These are phyloP conservation scores for Onthophagus taurus DNA, from an alignment of 1,140 invertebrate species.

Conservation along the genomic window DNA sequence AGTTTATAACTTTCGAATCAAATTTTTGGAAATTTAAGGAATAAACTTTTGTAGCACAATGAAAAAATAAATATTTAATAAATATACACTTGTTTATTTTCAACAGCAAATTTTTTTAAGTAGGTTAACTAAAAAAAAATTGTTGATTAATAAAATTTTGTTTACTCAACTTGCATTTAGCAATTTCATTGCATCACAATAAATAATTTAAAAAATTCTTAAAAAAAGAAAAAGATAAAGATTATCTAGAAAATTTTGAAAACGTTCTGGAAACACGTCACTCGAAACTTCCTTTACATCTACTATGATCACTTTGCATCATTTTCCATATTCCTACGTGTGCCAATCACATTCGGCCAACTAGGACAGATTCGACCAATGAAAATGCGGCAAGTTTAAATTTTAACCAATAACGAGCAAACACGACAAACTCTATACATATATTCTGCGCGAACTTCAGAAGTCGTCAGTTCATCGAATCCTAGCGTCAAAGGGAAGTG, in stretches of 20 bases:
- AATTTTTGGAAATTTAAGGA: too few species aligned
- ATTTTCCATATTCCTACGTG: constrained; percentile 35
- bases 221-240: background rate
- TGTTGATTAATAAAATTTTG: background rate
- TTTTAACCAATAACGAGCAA: constrained; percentile 38
- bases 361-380: constrained; percentile 35
- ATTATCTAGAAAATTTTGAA: constrained; percentile 5
- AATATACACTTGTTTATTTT: too few species aligned
- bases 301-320: too few species aligned
- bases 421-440: constrained; percentile 43
- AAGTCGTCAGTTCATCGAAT: constrained; percentile 37
- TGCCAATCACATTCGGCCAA: constrained; percentile 45
- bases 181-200: background rate
- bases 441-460: constrained; percentile 38
- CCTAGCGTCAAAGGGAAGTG: constrained; percentile 14
- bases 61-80: too few species aligned
- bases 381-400: constrained; percentile 18
- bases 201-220: background rate
- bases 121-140: background rate
- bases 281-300: too few species aligned
- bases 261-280: constrained; percentile 4
- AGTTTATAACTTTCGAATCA: too few species aligned
- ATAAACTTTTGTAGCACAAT: too few species aligned
- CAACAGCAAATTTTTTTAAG: background rate
- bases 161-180: too few species aligned